Percentiles rank a stretch among this genome's conserved stretches.
These are phyloP conservation scores for Sturnus vulgaris DNA, from an alignment of 2,113 vertebrate species.

Conservation along the genomic window DNA sequence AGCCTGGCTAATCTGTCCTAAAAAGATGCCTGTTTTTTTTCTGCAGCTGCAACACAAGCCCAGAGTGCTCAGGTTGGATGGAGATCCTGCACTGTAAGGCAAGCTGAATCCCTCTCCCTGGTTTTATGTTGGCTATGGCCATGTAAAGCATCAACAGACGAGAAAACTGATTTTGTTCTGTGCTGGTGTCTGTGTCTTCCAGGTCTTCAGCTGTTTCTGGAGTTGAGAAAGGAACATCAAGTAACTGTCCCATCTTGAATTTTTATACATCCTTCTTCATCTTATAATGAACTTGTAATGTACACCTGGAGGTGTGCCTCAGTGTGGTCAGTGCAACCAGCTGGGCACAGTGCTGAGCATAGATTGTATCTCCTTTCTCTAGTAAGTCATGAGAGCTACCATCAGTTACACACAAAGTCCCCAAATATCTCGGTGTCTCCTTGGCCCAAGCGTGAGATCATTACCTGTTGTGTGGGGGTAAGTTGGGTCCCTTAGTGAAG, in stretches of 20 bases:
- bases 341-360: background rate
- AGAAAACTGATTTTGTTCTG: background rate
- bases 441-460: background rate
- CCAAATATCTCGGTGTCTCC: background rate
- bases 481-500: background rate
- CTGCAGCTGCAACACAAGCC: background rate
- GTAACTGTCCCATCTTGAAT: background rate
- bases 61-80: background rate
- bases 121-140: background rate
- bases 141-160: background rate
- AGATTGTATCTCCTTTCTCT: background rate
- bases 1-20: background rate
- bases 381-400: background rate
- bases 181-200: background rate
- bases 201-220: background rate
- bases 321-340: background rate
- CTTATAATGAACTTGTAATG: background rate
- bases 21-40: background rate
- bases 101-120: background rate
- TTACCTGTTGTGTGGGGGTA: background rate
- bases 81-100: background rate
- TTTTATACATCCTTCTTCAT: background rate
- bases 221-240: background rate
- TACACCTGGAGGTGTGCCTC: background rate
- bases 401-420: background rate